Base-by-base conservation (phyloP, 2,888 invertebrate species). In the Xylota segnis region DNA sequence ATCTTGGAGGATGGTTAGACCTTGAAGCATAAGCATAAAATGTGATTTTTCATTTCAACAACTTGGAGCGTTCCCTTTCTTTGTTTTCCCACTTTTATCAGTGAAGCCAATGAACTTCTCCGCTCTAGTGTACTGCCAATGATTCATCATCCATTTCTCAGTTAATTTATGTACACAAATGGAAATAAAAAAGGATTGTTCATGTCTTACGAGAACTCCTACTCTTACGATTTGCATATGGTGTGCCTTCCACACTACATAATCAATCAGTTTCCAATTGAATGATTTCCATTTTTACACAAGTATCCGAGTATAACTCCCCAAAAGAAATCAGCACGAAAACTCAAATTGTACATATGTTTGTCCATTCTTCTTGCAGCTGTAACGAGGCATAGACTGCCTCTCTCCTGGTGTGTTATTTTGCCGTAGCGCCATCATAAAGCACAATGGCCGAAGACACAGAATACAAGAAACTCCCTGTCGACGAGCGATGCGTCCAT, bases 401-500 rank as follows among this genome's bases (percentile, higher is more conserved):
- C 63, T 58, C 27, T 37, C 50, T 54, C 34, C 32, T 58, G 40
- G 40, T 29, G 47, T 54, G 47, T 47, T 12, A 34, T 61, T 56
- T 45, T 74, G 14, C 54, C 74, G 37, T 52, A 70, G 23, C 23
- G 23, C 34, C 56, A 74, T 61, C 56, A 74, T 61, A 82, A 58
- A 72, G 61, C 61, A 89, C 58, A 87, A 96, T 96, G 96, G 96
- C 96, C 90, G 96, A 97, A 91, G 97, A 97, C 89, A 96, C 96
- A 87, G 97, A 97, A 93, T 97, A 96, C 91, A 95, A 96, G 89
- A 97, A 97, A 93, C 93, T 97, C 87, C 95, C 97, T 0, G 93
- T 97, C 56, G 98, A 99, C 88, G 98, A 99, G 78, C 95, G 97
- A 91, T 97, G 97, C 92, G 95, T 96, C 14, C 98, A 99, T 92